Base-by-base conservation (phyloP, 2,888 invertebrate genomes). In the Lymantria monacha region DNA sequence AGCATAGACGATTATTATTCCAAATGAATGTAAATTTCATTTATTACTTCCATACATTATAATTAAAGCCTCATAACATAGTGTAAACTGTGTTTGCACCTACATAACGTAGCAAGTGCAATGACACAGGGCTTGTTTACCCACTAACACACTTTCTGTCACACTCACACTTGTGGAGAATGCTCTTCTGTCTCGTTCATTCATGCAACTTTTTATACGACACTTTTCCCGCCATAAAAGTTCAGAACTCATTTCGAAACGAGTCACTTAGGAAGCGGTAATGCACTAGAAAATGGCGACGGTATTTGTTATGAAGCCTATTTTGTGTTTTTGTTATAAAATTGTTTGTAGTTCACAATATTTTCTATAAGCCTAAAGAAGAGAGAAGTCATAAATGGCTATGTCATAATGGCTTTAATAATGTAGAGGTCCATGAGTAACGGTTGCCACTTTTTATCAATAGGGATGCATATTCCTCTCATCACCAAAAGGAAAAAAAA, bases 91-190 rank as follows among this genome's bases (percentile, higher is more conserved):
- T 57, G 50, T 46, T 63, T 55, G 44, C 52, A 53, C 53, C 46
- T 33, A 51, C 52, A 50, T 46, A 42, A 44, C 49, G 53, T 52
- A 57, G 66, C 76, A 76, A 81, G 85, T 82, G 80, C 85, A 76
- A 81, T 80, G 83, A 85, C 87, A 74, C 74, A 72, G 71, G 74
- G 70, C 75, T 68, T 59, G 67, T 66, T 82, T 78, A 83, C 87
- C 87, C 77, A 89, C 84, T 89, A 79, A 88, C 89, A 88, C 74
- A 86, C 72, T 78, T 85, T 69, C 49, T 55, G 30, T 74, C 79
- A 70, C 72, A 72, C 66, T 81, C 81, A 44, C 73, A 74, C 78
- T 44, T 61, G 52, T 52, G 15, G 8, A 10, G 9, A 33, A 7
- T 22, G 41, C 44, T 74, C 59, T 22, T 51, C 61, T 54, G 44